Evolutionary conservation across 2,113 vertebrate genomes (phyloP).

Genomic region (Rhineura floridana): DNA sequence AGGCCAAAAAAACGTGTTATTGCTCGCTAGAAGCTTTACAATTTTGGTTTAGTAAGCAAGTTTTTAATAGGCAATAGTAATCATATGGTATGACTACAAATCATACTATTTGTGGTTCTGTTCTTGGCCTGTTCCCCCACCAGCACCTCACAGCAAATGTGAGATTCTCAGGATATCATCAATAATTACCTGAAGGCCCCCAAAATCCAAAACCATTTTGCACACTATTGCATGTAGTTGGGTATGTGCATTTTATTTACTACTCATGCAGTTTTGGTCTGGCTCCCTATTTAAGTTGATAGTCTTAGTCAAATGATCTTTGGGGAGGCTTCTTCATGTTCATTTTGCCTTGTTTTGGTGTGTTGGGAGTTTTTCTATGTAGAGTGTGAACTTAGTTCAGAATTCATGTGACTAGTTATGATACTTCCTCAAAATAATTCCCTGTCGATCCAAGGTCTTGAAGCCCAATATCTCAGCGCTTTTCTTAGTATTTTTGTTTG

Average conservation of each 20-base stretch:
- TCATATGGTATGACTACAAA: background rate
- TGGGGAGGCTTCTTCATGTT: background rate
- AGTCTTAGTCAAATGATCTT: background rate
- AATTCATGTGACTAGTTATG: background rate
- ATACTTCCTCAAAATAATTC: background rate
- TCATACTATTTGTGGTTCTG: background rate
- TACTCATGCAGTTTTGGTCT: background rate
- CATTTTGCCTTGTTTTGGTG: no score
- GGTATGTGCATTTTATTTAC: background rate
- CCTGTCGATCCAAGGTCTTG: background rate
- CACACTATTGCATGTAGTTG: background rate
- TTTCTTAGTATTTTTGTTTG: background rate
- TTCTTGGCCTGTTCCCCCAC: background rate
- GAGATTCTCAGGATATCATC: background rate
- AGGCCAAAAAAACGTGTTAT: background rate
- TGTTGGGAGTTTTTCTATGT: background rate
- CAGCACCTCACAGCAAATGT: background rate
- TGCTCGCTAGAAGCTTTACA: background rate
- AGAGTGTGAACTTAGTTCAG: background rate
- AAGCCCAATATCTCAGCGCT: background rate
- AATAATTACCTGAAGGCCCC: background rate
- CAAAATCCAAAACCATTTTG: background rate
- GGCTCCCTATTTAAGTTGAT: background rate
- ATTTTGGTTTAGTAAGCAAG: background rate
- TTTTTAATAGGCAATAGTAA: background rate